Percentiles rank a stretch among this genome's conserved stretches.
Conservation (phyloP, 1,140 invertebrate genomes). For the Amphibalanus amphitrite region DNA sequence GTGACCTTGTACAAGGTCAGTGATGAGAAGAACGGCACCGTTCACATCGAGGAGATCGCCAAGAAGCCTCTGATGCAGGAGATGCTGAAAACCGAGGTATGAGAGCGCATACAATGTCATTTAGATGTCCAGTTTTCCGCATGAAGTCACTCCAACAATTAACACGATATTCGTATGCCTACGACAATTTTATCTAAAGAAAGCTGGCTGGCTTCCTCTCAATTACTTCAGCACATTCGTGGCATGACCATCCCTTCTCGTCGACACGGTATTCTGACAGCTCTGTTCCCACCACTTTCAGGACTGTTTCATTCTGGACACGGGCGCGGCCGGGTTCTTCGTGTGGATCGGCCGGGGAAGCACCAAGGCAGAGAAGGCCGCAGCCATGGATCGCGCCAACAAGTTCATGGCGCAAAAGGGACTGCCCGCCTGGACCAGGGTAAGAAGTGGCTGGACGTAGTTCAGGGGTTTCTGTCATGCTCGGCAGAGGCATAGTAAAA, state of each 20-base stretch:
- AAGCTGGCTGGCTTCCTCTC: too few species aligned
- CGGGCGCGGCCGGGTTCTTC: slow-evolving; percentile 57
- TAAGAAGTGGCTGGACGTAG: slow-evolving; percentile 24
- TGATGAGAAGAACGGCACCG: neutral
- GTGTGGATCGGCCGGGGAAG: slow-evolving; percentile 70
- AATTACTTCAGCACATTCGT: too few species aligned
- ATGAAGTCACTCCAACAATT: too few species aligned
- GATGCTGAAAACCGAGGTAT: neutral
- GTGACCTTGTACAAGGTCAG: neutral
- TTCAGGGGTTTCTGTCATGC: too few species aligned
- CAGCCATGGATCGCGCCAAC: slow-evolving; percentile 57
- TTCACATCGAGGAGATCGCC: neutral
- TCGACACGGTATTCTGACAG: too few species aligned
- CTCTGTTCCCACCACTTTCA: too few species aligned
- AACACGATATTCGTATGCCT: too few species aligned
- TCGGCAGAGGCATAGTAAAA: too few species aligned
- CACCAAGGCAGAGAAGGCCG: slow-evolving; percentile 51
- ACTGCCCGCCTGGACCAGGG: slow-evolving; percentile 58
- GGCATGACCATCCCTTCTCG: too few species aligned
- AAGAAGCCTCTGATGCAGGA: neutral
- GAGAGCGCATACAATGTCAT: neutral
- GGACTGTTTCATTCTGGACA: slow-evolving; percentile 72
- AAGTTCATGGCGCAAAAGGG: slow-evolving; percentile 48
- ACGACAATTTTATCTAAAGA: too few species aligned
- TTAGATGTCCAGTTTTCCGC: too few species aligned